phyloP scores from a whole-genome alignment of 2,113 vertebrate genomes.

The Glaucomys volans region DNA sequence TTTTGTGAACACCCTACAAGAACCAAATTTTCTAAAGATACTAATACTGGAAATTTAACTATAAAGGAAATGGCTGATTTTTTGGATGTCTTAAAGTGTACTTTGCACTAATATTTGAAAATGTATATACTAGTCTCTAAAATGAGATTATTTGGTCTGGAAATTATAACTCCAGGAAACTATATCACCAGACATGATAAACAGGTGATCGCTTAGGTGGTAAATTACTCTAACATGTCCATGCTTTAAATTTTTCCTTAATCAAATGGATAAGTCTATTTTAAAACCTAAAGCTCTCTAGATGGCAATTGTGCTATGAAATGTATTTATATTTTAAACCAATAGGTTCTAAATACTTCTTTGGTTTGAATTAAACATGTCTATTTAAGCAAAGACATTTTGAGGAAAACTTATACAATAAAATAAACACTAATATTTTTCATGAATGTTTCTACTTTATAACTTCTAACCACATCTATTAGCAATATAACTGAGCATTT shows the following conservation, averaged over 20 bases:
- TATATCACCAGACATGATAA: constrained; percentile 72
- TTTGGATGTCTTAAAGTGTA: constrained; percentile 56
- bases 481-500: neutral
- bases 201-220: constrained; percentile 69
- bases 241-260: constrained; percentile 38
- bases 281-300: neutral
- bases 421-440: neutral
- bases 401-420: neutral
- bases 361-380: neutral
- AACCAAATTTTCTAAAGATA: constrained; percentile 30
- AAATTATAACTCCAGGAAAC: constrained; percentile 13
- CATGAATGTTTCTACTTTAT: neutral
- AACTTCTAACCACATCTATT: neutral
- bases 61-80: constrained; percentile 35
- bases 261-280: neutral
- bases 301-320: neutral
- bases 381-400: neutral
- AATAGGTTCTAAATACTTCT: neutral
- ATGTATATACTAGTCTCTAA: constrained; percentile 45
- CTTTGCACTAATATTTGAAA: constrained; percentile 61
- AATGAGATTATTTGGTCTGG: constrained; percentile 57
- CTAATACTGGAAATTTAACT: constrained; percentile 50
- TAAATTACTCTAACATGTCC: constrained; percentile 48
- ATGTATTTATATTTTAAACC: neutral
- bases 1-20: constrained; percentile 7